Evolutionary conservation across 2,113 vertebrate species (phyloP).

Genomic region (Austrofundulus limnaeus): DNA sequence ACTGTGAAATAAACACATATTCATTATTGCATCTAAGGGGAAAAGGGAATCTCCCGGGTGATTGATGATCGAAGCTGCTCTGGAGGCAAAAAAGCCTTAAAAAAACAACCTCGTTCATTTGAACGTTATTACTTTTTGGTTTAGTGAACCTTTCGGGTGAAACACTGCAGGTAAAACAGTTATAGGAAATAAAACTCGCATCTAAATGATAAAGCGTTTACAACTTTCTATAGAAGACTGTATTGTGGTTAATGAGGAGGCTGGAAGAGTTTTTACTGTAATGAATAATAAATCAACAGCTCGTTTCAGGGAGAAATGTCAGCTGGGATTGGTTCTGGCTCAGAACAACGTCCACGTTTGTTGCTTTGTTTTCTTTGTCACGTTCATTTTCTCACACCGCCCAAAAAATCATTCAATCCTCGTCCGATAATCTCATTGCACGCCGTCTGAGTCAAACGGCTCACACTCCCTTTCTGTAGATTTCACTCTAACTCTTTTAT

Average conservation of each 20-base stretch:
- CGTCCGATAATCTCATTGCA: not conserved
- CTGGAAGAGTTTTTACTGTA: not conserved
- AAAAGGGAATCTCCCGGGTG: not conserved
- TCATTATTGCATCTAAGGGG: not conserved
- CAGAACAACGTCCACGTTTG: too few relatives aligned
- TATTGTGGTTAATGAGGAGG: not conserved
- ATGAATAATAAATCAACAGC: not conserved
- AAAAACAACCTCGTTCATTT: constrained; percentile 1
- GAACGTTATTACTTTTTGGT: not conserved
- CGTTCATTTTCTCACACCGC: not conserved
- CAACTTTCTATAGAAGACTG: too few relatives aligned
- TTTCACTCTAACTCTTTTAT: not conserved
- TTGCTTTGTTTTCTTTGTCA: not conserved
- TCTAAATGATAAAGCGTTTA: not conserved
- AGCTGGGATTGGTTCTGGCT: too few relatives aligned
- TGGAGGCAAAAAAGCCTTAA: not conserved
- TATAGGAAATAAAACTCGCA: not conserved
- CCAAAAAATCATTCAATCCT: not conserved
- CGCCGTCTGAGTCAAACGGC: not conserved
- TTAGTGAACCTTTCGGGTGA: not conserved
- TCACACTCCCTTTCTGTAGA: not conserved
- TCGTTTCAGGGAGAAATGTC: not conserved
- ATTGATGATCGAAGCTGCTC: not conserved
- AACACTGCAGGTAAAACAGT: not conserved
- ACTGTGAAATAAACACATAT: constrained; percentile 51